Evolutionary conservation across 2,113 vertebrate species (phyloP).

Genomic region (Urocynchramus pylzowi): DNA sequence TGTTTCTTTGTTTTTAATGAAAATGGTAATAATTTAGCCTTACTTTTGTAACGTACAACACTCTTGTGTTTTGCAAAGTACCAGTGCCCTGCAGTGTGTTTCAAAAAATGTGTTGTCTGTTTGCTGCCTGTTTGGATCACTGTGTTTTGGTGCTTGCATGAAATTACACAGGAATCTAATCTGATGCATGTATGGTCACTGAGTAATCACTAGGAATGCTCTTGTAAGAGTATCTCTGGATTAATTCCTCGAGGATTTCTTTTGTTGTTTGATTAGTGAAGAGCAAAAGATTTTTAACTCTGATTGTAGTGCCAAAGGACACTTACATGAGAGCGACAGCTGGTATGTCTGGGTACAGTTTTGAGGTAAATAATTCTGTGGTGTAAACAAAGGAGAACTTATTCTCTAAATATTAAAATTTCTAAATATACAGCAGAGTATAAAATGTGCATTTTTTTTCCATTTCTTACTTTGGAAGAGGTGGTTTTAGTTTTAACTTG

Average conservation of each 20-base stretch:
- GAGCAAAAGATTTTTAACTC: background rate
- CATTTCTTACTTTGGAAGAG: background rate
- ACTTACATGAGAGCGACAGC: background rate
- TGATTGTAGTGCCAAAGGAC: background rate
- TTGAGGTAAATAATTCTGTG: background rate
- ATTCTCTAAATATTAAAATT: background rate
- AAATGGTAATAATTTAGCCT: background rate
- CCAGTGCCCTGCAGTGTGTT: background rate
- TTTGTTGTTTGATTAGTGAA: background rate
- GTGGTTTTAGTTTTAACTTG: background rate
- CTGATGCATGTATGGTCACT: background rate
- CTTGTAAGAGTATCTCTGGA: background rate
- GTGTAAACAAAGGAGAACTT: background rate
- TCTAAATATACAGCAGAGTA: no score
- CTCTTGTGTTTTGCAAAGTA: background rate
- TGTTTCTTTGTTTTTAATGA: background rate
- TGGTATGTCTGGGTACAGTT: background rate
- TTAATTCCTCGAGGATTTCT: slow-evolving; percentile 4
- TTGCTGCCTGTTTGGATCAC: background rate
- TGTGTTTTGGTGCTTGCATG: background rate
- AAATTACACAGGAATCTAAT: background rate
- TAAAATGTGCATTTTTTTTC: background rate
- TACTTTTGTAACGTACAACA: background rate
- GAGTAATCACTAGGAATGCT: background rate
- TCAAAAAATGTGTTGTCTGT: background rate